phyloP scores from a whole-genome alignment of 1,140 invertebrate species.

The Aethina tumida region DNA sequence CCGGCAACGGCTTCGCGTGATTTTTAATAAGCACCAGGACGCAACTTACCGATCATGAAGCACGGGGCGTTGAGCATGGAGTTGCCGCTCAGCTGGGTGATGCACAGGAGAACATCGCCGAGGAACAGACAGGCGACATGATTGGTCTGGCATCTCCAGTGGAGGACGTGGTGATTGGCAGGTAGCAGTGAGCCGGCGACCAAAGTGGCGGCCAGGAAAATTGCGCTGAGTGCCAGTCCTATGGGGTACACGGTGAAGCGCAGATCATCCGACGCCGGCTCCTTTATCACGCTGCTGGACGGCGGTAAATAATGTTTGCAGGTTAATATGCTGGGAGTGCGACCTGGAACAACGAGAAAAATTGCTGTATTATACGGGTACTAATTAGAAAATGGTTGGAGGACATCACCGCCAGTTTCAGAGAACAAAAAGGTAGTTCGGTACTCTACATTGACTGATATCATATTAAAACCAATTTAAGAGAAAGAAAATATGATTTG shows the following conservation, averaged over 20 bases:
- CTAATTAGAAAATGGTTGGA: too few species aligned
- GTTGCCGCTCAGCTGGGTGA: constrained; percentile 54
- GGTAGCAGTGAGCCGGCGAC: constrained; percentile 64
- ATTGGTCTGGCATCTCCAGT: constrained; percentile 76
- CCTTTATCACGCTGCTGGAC: constrained; percentile 18
- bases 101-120: constrained; percentile 64
- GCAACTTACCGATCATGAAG: constrained; percentile 54
- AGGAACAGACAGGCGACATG: constrained; percentile 70
- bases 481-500: too few species aligned
- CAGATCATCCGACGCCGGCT: constrained; percentile 36
- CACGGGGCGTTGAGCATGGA: constrained; percentile 46
- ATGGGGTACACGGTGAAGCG: constrained; percentile 59
- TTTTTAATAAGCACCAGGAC: background rate
- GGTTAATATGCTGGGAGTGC: constrained; percentile 20
- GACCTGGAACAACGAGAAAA: constrained; percentile 16
- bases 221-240: constrained; percentile 63
- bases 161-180: constrained; percentile 68
- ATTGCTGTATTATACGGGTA: too few species aligned
- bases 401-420: constrained; percentile 1
- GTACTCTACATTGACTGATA: background rate
- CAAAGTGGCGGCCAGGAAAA: constrained; percentile 67
- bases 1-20: too few species aligned
- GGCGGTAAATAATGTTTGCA: constrained; percentile 18
- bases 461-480: too few species aligned
- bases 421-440: constrained; percentile 2